A percentile compares a stretch with the other conserved stretches of the same genome.
Evolutionary conservation across 2,888 invertebrate genomes (phyloP).

Genomic region (Bugulina stolonifera): DNA sequence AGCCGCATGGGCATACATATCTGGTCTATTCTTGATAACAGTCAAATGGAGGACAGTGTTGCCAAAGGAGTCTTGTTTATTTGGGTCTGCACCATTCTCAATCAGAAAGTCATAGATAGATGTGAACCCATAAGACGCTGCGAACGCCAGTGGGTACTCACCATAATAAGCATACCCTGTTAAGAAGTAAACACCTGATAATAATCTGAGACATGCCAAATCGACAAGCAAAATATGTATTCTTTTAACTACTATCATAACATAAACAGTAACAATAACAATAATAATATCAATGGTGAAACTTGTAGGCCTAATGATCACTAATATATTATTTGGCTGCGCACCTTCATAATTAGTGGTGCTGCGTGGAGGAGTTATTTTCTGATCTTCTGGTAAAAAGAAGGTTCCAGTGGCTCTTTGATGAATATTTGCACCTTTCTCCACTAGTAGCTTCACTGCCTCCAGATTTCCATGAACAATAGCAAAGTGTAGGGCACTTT

Average conservation of each 20-base stretch:
- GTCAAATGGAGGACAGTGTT: constrained; percentile 99
- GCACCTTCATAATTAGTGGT: too few species aligned
- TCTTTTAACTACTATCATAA: too few species aligned
- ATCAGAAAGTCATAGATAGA: constrained; percentile 91
- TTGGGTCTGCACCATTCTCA: constrained; percentile 87
- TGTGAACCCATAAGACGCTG: constrained; percentile 92
- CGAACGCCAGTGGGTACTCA: constrained; percentile 94
- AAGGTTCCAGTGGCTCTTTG: not conserved
- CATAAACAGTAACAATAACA: too few species aligned
- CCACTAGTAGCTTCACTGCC: not conserved
- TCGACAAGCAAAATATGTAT: too few species aligned
- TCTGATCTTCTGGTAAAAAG: not conserved
- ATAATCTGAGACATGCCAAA: too few species aligned
- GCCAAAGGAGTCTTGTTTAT: constrained; percentile 91
- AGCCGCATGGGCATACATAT: constrained; percentile 96
- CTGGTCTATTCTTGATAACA: constrained; percentile 92
- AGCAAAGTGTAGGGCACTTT: not conserved
- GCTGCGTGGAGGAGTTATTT: too few species aligned
- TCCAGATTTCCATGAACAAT: not conserved
- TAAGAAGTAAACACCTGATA: not conserved
- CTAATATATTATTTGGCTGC: too few species aligned
- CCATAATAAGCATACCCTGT: constrained; percentile 88
- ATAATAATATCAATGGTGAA: too few species aligned
- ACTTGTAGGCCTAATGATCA: too few species aligned
- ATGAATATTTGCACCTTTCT: not conserved